Conservation (phyloP, 1,140 invertebrate genomes). For the Zaprionus ornatus region DNA sequence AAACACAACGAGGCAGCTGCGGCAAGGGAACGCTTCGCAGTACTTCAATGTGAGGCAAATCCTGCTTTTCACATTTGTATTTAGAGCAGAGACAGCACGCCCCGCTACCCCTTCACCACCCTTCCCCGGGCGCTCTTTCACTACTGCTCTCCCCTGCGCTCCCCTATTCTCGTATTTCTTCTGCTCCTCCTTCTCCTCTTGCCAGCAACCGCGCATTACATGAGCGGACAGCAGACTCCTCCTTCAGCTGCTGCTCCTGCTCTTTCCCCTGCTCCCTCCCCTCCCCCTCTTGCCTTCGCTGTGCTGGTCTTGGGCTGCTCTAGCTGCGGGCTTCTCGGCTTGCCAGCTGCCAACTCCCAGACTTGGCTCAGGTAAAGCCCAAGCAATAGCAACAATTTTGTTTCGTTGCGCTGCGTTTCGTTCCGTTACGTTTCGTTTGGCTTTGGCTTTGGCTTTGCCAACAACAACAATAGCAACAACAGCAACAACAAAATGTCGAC, state of each 20-base stretch:
- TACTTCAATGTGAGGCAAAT: slow-evolving; percentile 52
- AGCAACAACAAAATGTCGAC: slow-evolving; percentile 28
- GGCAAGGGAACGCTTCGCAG: slow-evolving; percentile 18
- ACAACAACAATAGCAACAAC: slow-evolving; percentile 1
- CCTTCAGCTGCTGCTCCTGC: not conserved
- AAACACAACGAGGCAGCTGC: slow-evolving; percentile 29
- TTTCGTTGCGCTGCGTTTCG: slow-evolving; percentile 39
- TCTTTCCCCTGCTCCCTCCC: not conserved
- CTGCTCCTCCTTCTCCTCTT: not conserved
- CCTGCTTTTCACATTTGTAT: slow-evolving; percentile 61
- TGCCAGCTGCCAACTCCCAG: slow-evolving; percentile 13
- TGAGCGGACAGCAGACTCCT: slow-evolving; percentile 17
- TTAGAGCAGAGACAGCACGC: slow-evolving; percentile 49
- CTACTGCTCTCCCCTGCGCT: not conserved
- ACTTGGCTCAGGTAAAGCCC: slow-evolving; percentile 41
- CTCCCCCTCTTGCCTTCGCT: not conserved
- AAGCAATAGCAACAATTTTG: slow-evolving; percentile 46
- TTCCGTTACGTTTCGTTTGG: slow-evolving; percentile 19
- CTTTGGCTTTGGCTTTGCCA: slow-evolving; percentile 16
- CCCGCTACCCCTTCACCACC: not conserved
- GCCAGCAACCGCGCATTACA: slow-evolving; percentile 12
- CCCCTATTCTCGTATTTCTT: no score
- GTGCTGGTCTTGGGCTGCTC: not conserved
- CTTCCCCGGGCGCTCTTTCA: not conserved
- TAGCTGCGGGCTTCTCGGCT: slow-evolving; percentile 7